phyloP scores from a whole-genome alignment of 2,888 invertebrate genomes.

The Drosophila silvestris region DNA sequence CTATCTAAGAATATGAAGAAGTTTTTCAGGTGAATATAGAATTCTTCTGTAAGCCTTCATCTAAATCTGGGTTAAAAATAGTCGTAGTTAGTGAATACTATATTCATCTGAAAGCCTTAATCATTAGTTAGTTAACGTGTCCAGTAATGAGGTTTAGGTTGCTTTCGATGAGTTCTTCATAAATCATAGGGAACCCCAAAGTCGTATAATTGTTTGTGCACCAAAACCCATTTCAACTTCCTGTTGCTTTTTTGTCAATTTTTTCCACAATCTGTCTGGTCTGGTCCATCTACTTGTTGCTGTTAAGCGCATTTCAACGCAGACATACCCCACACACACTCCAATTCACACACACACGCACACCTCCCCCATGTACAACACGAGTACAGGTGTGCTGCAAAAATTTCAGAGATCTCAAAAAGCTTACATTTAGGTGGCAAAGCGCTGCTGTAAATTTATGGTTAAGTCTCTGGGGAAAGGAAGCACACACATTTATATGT shows the following conservation, averaged over 20 bases:
- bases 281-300: slow-evolving; percentile 62
- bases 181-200: slow-evolving; percentile 2
- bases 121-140: background rate
- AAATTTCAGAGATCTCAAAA: slow-evolving; percentile 14
- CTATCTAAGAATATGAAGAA: background rate
- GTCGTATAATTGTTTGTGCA: background rate
- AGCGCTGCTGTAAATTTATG: slow-evolving; percentile 50
- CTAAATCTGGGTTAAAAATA: background rate
- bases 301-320: slow-evolving; percentile 50
- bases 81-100: background rate
- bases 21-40: background rate
- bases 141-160: background rate
- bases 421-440: slow-evolving; percentile 32
- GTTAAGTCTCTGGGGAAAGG: slow-evolving; percentile 6
- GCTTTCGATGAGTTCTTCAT: background rate
- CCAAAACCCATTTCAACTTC: background rate
- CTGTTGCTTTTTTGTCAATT: slow-evolving; percentile 3
- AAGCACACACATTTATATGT: slow-evolving; percentile 28
- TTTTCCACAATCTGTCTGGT: background rate
- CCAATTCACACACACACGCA: slow-evolving; percentile 3
- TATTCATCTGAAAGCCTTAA: background rate
- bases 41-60: background rate
- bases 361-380: background rate
- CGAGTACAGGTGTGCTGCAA: slow-evolving; percentile 8
- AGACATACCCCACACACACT: background rate